phyloP scores from a whole-genome alignment of 2,888 invertebrate species.

The Napeogenes inachia region DNA sequence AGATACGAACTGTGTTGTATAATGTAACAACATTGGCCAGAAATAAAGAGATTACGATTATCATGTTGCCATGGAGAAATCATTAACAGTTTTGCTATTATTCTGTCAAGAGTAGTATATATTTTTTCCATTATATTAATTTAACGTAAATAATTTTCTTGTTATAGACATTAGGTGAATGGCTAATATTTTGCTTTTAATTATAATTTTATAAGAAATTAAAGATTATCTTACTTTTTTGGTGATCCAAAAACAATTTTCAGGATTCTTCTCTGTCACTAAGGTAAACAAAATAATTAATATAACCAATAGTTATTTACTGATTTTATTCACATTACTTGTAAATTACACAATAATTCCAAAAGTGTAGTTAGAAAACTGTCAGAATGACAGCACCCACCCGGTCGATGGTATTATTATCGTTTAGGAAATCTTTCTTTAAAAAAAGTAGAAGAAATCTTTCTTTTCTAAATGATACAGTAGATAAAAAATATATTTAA shows the following conservation, averaged over 20 bases:
- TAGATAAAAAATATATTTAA: too few relatives aligned
- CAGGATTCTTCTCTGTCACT: not conserved
- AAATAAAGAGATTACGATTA: not conserved
- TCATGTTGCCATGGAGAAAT: conserved; percentile 49
- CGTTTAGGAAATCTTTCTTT: not conserved
- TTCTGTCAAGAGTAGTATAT: conserved; percentile 6
- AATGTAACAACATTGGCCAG: not conserved
- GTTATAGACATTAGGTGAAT: conserved; percentile 5
- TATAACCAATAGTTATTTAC: not conserved
- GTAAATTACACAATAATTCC: conserved; percentile 7
- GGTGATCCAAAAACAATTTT: not conserved
- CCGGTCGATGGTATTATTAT: not conserved
- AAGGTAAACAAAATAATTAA: conserved; percentile 1
- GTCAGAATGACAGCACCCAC: not conserved
- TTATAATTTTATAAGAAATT: conserved; percentile 1
- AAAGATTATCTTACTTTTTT: not conserved
- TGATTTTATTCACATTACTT: conserved; percentile 3
- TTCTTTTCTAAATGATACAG: not conserved
- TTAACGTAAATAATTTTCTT: conserved; percentile 4
- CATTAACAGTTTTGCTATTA: conserved; percentile 34
- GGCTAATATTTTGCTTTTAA: not conserved
- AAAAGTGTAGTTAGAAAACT: not conserved
- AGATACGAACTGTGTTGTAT: not conserved
- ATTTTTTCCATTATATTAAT: conserved; percentile 1
- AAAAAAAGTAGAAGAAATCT: not conserved